phyloP scores from a whole-genome alignment of 1,140 invertebrate genomes.

The Chironomus tepperi region DNA sequence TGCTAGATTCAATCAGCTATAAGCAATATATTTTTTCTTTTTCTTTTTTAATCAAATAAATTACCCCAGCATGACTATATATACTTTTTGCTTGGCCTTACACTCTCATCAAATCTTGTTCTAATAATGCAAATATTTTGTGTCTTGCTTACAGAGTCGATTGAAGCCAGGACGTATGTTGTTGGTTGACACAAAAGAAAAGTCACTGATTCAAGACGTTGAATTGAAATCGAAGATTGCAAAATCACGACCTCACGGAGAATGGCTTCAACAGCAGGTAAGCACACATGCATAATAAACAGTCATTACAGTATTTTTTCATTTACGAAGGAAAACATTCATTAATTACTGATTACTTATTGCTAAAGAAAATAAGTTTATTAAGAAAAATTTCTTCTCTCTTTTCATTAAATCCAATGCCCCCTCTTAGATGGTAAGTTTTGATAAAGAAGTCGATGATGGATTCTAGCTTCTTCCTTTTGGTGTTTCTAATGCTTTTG shows the following conservation, averaged over 20 bases:
- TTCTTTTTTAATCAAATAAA: no score
- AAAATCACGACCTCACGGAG: constrained; percentile 72
- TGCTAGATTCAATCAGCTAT: no score
- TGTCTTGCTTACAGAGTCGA: constrained; percentile 62
- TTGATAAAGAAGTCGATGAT: neutral
- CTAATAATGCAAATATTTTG: neutral
- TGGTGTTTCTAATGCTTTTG: no score
- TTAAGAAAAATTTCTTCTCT: neutral
- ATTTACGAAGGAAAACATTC: neutral
- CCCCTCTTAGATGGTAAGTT: neutral
- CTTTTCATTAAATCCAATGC: neutral
- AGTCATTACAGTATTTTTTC: constrained; percentile 16
- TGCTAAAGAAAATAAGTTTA: constrained; percentile 35
- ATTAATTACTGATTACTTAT: constrained; percentile 10
- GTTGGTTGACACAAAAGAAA: constrained; percentile 87
- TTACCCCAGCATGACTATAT: neutral
- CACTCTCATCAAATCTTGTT: neutral
- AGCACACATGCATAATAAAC: constrained; percentile 18
- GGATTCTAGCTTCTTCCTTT: no score
- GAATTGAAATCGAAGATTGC: constrained; percentile 86
- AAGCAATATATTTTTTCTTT: no score
- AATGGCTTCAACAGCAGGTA: constrained; percentile 90
- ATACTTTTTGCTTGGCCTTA: neutral
- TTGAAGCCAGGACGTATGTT: constrained; percentile 97
- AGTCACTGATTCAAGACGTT: constrained; percentile 88